phyloP scores from a whole-genome alignment of 2,113 vertebrate genomes.

The Corapipo altera region DNA sequence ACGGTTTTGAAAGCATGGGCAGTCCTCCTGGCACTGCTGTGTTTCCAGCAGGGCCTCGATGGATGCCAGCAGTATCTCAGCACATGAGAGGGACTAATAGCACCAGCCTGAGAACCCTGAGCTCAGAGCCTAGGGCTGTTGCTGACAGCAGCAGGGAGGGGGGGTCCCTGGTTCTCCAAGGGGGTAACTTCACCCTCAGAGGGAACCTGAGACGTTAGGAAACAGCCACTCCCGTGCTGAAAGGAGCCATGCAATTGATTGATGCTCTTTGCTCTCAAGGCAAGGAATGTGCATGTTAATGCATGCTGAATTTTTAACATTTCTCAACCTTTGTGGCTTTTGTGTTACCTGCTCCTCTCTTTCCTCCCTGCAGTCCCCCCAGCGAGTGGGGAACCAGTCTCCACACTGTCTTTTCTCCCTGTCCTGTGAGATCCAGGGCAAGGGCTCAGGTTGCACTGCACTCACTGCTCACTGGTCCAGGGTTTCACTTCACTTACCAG shows the following conservation, averaged over 20 bases:
- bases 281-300: constrained; percentile 64
- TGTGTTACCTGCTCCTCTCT: neutral
- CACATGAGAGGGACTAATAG: neutral
- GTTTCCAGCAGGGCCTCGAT: neutral
- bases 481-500: constrained; percentile 5
- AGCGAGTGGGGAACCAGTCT: neutral
- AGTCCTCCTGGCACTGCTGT: neutral
- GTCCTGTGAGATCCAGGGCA: constrained; percentile 3
- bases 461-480: neutral
- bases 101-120: neutral
- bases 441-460: neutral
- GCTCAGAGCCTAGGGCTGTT: neutral
- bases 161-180: neutral
- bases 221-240: constrained; percentile 6
- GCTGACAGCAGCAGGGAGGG: neutral
- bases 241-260: constrained; percentile 42
- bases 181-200: constrained; percentile 23
- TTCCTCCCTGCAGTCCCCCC: neutral
- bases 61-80: neutral
- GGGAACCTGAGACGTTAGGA: constrained; percentile 23
- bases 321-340: neutral
- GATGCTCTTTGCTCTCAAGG: constrained; percentile 52
- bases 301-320: constrained; percentile 74
- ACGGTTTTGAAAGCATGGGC: neutral
- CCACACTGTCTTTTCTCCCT: neutral